A percentile compares a stretch with the other conserved stretches of the same genome.
phyloP scores from a whole-genome alignment of 2,113 vertebrate species.

The Neomonachus schauinslandi region DNA sequence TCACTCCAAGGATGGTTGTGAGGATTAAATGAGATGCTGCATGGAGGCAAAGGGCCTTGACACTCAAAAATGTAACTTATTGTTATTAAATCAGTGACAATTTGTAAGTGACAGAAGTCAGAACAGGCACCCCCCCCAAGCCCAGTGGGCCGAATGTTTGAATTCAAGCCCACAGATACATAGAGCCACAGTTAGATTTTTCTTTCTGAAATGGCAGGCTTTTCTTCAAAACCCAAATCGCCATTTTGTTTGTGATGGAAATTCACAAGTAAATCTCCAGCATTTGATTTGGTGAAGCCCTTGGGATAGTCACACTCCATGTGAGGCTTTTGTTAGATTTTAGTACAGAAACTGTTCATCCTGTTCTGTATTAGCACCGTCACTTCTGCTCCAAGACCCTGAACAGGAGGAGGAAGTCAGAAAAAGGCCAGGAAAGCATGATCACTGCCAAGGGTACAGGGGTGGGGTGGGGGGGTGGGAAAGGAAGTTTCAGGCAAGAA shows the following conservation, averaged over 20 bases:
- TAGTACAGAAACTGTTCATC: neutral
- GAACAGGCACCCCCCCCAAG: neutral
- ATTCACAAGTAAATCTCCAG: neutral
- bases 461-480: neutral
- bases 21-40: neutral
- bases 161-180: neutral
- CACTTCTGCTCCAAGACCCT: slow-evolving; percentile 16
- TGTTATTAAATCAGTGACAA: neutral
- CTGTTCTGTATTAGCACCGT: neutral
- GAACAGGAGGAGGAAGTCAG: slow-evolving; percentile 37
- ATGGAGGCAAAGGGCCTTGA: neutral
- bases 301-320: neutral
- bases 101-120: neutral
- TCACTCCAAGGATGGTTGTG: neutral
- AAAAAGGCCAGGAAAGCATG: slow-evolving; percentile 20
- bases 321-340: neutral
- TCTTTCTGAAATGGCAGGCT: neutral
- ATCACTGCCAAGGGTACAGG: neutral
- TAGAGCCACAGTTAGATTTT: neutral
- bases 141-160: neutral
- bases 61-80: neutral
- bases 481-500: slow-evolving; percentile 17
- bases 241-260: neutral
- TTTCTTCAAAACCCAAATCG: slow-evolving; percentile 39
- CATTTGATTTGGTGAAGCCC: neutral